Conservation (phyloP, 2,113 vertebrate species). For the Apus apus region DNA sequence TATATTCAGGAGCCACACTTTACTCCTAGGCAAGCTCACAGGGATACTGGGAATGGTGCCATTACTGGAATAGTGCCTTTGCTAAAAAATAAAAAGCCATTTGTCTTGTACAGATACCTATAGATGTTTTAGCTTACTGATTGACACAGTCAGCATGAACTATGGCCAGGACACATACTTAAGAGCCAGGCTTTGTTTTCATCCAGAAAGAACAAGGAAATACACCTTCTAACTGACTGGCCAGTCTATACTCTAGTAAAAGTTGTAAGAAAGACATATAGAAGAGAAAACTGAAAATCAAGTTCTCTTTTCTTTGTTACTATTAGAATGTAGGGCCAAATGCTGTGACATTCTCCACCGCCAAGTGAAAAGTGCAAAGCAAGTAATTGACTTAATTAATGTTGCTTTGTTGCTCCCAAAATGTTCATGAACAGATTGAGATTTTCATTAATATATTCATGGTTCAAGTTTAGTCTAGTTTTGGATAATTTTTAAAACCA, state of each 20-base stretch:
- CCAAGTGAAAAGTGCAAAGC: not conserved
- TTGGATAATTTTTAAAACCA: not conserved
- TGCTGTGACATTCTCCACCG: not conserved
- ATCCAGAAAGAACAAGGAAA: not conserved
- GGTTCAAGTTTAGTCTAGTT: not conserved
- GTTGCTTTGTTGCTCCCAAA: not conserved
- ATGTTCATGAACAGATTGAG: constrained; percentile 28
- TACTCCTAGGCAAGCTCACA: not conserved
- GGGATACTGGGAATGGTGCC: not conserved
- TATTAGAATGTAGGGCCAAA: not conserved
- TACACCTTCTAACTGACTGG: not conserved
- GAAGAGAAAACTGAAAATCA: not conserved
- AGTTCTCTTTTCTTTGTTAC: not conserved
- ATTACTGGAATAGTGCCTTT: not conserved
- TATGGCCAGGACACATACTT: not conserved
- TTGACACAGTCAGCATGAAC: not conserved
- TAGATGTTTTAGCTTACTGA: not conserved
- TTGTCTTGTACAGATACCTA: not conserved
- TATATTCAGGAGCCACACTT: not conserved
- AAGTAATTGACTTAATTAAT: not conserved
- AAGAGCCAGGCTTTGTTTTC: not conserved
- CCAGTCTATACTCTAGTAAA: not conserved
- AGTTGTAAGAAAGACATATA: not conserved
- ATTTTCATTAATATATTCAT: constrained; percentile 46
- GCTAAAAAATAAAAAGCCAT: not conserved